phyloP scores from a whole-genome alignment of 2,888 invertebrate genomes.

The Campaea margaritaria region DNA sequence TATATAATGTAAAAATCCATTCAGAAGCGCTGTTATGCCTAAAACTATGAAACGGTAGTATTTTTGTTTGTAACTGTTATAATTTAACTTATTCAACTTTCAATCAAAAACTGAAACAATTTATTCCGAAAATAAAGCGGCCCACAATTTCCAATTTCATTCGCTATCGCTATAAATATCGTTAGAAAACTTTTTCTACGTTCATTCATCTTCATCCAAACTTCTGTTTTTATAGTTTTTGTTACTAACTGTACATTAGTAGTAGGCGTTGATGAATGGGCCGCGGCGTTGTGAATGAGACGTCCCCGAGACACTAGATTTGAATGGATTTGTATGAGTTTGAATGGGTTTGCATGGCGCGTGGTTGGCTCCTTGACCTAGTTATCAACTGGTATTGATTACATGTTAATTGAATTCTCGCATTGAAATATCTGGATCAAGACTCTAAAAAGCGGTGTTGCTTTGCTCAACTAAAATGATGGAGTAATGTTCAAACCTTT shows the following conservation, averaged over 20 bases:
- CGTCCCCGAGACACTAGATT: slow-evolving; percentile 23
- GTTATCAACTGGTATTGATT: slow-evolving; percentile 17
- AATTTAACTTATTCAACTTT: not conserved
- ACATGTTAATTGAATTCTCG: not conserved
- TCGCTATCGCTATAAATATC: not conserved
- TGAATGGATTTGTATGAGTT: slow-evolving; percentile 25
- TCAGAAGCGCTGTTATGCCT: too few species aligned
- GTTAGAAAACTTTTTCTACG: not conserved
- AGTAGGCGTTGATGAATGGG: slow-evolving; percentile 38
- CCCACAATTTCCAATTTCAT: not conserved
- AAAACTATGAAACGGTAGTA: too few species aligned
- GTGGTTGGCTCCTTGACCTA: slow-evolving; percentile 39
- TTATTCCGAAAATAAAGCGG: not conserved
- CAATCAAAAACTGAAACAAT: not conserved
- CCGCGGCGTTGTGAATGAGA: slow-evolving; percentile 29
- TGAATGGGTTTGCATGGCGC: slow-evolving; percentile 38
- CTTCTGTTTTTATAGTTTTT: slow-evolving; percentile 4
- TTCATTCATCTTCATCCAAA: slow-evolving; percentile 2
- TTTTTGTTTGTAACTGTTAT: not conserved
- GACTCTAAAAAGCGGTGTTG: not conserved
- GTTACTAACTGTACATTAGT: slow-evolving; percentile 11
- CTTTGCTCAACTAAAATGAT: too few species aligned
- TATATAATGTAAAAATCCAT: too few species aligned
- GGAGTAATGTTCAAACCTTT: too few species aligned
- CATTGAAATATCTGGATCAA: not conserved